phyloP scores from a whole-genome alignment of 2,888 invertebrate genomes.

The Unio delphinus region DNA sequence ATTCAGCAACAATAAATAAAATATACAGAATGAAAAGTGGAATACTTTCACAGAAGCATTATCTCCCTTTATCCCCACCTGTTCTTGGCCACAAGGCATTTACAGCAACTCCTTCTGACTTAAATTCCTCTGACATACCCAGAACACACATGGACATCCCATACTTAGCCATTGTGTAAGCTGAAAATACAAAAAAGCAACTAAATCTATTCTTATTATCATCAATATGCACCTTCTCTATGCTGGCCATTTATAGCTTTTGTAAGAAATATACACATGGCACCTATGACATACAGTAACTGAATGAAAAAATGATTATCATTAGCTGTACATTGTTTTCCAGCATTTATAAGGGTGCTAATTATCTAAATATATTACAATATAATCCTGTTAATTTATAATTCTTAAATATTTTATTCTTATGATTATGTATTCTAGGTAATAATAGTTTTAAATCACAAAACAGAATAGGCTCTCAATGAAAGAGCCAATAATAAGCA shows the following conservation, averaged over 20 bases:
- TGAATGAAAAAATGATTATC: too few relatives aligned
- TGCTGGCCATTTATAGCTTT: too few relatives aligned
- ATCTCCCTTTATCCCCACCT: slow-evolving; percentile 73
- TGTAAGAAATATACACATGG: neutral
- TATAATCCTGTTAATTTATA: too few relatives aligned
- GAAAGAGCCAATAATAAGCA: neutral
- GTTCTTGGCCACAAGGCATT: slow-evolving; percentile 98
- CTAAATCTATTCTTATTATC: neutral
- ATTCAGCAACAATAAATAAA: too few relatives aligned
- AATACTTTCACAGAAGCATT: too few relatives aligned
- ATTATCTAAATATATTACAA: too few relatives aligned
- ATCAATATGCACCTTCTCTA: neutral
- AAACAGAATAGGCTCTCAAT: neutral
- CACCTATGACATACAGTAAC: neutral
- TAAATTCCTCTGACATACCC: slow-evolving; percentile 96
- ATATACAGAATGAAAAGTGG: too few relatives aligned
- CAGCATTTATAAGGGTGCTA: too few relatives aligned
- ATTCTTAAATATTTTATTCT: too few relatives aligned
- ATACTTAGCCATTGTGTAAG: slow-evolving; percentile 98
- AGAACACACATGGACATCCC: slow-evolving; percentile 99
- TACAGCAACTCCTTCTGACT: slow-evolving; percentile 86
- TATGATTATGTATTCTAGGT: too few relatives aligned
- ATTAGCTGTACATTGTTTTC: too few relatives aligned
- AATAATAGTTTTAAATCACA: neutral
- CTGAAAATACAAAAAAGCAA: slow-evolving; percentile 69